Conservation (phyloP, 2,797 vertebrate genomes). For the Smutsia gigantea region DNA sequence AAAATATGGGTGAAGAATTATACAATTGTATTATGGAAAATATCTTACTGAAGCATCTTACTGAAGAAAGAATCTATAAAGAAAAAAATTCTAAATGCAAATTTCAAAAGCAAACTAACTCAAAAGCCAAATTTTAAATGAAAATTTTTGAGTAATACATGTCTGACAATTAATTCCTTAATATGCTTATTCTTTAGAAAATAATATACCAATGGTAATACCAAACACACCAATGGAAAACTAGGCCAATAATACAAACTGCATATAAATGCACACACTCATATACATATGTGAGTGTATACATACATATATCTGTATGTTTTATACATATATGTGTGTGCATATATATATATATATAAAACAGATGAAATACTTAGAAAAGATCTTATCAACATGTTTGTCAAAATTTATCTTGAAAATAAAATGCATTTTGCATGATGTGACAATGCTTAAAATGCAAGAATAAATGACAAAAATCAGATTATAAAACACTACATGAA, state of each 20-base stretch:
- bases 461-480: not conserved
- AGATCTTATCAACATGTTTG: not conserved
- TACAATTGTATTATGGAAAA: not conserved
- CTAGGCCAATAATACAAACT: not conserved
- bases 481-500: not conserved
- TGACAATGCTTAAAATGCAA: not conserved
- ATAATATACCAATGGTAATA: not conserved
- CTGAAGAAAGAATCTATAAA: not conserved
- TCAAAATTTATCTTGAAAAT: not conserved
- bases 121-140: conserved; percentile 4
- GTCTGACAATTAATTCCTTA: not conserved
- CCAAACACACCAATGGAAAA: not conserved
- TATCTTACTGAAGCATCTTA: not conserved
- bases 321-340: not conserved
- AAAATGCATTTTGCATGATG: not conserved
- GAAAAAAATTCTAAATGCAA: not conserved
- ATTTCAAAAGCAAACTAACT: not conserved
- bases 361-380: not conserved
- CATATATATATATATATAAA: not conserved
- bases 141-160: not conserved
- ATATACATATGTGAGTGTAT: not conserved
- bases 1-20: not conserved
- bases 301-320: not conserved
- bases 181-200: not conserved
- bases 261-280: not conserved